phyloP scores from a whole-genome alignment of 2,888 invertebrate genomes.

The Acanthosepion esculentum region DNA sequence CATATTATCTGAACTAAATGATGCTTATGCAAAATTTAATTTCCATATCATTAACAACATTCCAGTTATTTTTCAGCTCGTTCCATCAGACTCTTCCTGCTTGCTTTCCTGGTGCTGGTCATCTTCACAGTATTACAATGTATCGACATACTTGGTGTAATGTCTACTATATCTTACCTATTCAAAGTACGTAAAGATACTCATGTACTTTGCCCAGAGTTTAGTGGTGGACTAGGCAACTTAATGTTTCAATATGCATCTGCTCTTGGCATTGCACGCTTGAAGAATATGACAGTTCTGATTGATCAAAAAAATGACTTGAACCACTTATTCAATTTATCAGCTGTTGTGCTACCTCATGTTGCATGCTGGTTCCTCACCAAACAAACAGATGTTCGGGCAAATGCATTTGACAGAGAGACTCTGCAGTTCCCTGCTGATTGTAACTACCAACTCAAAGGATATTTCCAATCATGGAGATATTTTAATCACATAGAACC shows the following conservation, averaged over 20 bases:
- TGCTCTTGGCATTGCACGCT: conserved; percentile 35
- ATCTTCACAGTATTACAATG: neutral
- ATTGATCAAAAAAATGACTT: neutral
- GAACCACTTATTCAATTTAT: neutral
- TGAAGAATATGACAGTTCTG: conserved; percentile 45
- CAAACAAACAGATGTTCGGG: neutral
- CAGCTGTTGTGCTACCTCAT: neutral
- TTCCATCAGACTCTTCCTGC: neutral
- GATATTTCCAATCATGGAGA: conserved; percentile 50
- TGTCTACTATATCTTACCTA: neutral
- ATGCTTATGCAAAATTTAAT: no score
- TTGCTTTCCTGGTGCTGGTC: neutral
- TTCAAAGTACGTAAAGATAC: neutral
- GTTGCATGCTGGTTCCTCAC: conserved; percentile 42
- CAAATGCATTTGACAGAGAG: neutral
- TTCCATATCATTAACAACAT: no score
- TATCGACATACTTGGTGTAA: conserved; percentile 14
- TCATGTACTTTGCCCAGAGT: conserved; percentile 47
- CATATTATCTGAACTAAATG: no score
- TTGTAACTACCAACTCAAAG: conserved; percentile 41
- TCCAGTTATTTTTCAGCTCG: neutral
- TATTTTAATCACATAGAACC: conserved; percentile 45
- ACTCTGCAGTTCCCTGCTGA: neutral
- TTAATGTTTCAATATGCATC: conserved; percentile 50
- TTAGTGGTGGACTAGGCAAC: conserved; percentile 49